Evolutionary conservation across 2,888 invertebrate species (phyloP).

Genomic region (Microplitis manilae): DNA sequence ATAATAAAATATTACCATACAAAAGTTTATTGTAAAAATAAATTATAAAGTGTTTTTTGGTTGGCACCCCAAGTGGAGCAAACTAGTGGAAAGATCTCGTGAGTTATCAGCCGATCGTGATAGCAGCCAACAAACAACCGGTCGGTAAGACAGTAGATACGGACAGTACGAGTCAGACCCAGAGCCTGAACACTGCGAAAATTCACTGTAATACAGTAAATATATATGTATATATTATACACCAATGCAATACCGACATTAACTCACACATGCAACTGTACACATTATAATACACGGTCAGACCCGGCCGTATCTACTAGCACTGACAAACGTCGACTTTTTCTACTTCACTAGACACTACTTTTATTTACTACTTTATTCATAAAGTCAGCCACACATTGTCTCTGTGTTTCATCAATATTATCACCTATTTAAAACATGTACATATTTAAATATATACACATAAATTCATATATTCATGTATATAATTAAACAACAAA

Average conservation of each 20-base stretch:
- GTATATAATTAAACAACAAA: not conserved
- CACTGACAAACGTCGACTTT: not conserved
- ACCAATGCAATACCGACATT: no score
- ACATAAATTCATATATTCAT: not conserved
- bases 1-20: not conserved
- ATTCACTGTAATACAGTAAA: slow-evolving; percentile 15
- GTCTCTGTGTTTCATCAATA: not conserved
- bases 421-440: not conserved
- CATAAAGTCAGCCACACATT: not conserved
- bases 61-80: slow-evolving; percentile 33
- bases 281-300: not conserved
- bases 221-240: not conserved
- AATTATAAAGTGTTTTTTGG: not conserved
- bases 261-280: not conserved
- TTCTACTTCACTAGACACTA: slow-evolving; percentile 5
- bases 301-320: not conserved
- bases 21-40: not conserved
- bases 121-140: slow-evolving; percentile 36
- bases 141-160: slow-evolving; percentile 35
- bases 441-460: not conserved
- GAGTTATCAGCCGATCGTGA: slow-evolving; percentile 39
- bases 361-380: not conserved
- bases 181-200: no score
- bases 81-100: slow-evolving; percentile 30
- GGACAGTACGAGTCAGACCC: slow-evolving; percentile 8